These are phyloP conservation scores for Champsocephalus esox DNA, from an alignment of 2,797 vertebrate genomes.

Conservation along the genomic window DNA sequence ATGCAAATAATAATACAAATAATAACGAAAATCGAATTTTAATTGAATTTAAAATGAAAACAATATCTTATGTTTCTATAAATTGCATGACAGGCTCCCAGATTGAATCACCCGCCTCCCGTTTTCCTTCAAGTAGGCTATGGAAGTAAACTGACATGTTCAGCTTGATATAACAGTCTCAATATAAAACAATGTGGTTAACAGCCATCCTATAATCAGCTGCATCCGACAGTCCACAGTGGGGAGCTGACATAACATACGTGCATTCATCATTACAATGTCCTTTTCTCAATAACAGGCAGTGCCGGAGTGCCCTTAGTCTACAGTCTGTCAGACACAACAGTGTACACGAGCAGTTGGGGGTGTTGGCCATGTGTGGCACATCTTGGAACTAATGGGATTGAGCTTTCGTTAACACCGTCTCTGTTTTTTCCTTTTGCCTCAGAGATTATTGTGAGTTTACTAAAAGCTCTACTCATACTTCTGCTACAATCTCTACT, in stretches of 20 bases:
- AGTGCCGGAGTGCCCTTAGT: not conserved
- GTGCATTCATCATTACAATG: slow-evolving; percentile 21
- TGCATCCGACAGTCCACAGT: not conserved
- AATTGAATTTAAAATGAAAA: no score
- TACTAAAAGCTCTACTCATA: not conserved
- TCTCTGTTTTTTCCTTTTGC: no score
- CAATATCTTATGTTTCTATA: no score
- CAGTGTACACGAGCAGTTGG: not conserved
- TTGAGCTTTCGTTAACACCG: not conserved
- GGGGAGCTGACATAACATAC: slow-evolving; percentile 14
- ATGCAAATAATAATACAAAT: no score
- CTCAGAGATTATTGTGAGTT: no score
- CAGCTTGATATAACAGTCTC: not conserved
- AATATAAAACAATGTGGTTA: not conserved
- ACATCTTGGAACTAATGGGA: not conserved
- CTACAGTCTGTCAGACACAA: not conserved
- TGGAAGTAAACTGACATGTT: no score
- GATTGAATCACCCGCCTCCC: no score
- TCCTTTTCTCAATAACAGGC: slow-evolving; percentile 4
- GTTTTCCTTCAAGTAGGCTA: no score
- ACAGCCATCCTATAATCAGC: not conserved
- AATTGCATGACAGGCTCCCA: no score
- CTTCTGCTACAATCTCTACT: no score
- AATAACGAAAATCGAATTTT: no score
- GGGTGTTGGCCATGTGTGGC: slow-evolving; percentile 3